Percentiles rank a stretch among this genome's conserved stretches.
These are phyloP conservation scores for Nomada hirtipes DNA, from an alignment of 2,888 invertebrate species.

Conservation along the genomic window DNA sequence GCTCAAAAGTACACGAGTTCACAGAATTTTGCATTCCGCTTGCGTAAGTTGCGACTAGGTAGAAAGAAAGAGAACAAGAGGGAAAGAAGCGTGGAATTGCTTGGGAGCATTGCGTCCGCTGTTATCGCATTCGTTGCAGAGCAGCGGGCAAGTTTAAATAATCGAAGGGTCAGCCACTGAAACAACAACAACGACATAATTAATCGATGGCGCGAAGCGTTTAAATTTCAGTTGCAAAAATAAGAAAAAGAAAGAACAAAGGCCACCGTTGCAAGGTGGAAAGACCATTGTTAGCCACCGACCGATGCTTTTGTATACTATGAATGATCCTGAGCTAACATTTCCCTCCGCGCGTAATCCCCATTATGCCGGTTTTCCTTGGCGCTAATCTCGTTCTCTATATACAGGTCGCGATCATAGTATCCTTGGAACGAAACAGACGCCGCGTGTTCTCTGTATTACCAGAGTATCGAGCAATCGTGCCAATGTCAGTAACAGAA, in stretches of 20 bases:
- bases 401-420: constrained; percentile 34
- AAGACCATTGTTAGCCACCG: not conserved
- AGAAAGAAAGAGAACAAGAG: not conserved
- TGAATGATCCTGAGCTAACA: not conserved
- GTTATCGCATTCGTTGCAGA: not conserved
- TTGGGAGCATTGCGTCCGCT: not conserved
- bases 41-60: constrained; percentile 15
- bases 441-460: constrained; percentile 34
- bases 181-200: not conserved
- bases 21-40: constrained; percentile 37
- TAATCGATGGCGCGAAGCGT: not conserved
- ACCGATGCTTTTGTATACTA: not conserved
- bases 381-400: constrained; percentile 61
- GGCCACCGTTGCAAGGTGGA: not conserved
- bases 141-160: not conserved
- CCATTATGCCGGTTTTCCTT: constrained; percentile 63
- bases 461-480: constrained; percentile 45
- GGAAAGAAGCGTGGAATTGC: not conserved
- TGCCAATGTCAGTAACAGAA: constrained; percentile 66
- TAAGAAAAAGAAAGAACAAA: not conserved
- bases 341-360: constrained; percentile 16
- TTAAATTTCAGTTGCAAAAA: not conserved
- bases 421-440: constrained; percentile 51
- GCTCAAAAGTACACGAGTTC: constrained; percentile 23
- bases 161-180: not conserved